A percentile compares a stretch with the other conserved stretches of the same genome.
These are phyloP conservation scores for Hypercompe scribonia DNA, from an alignment of 2,888 invertebrate genomes.

Conservation along the genomic window DNA sequence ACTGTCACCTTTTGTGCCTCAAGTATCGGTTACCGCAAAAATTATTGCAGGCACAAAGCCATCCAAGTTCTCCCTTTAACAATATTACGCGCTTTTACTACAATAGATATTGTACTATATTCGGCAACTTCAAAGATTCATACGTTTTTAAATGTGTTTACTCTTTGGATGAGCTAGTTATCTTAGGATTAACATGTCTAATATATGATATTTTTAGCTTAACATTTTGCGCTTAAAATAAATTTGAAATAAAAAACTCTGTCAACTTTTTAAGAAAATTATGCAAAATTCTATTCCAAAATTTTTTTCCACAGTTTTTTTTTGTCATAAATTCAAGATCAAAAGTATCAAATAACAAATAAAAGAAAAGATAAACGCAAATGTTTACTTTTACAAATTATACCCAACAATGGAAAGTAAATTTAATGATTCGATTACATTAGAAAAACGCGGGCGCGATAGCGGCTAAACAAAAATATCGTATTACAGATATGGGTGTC, in stretches of 20 bases:
- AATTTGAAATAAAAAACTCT: too few species aligned
- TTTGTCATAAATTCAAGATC: neutral
- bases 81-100: conserved; percentile 70
- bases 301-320: neutral
- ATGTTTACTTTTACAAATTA: conserved; percentile 85
- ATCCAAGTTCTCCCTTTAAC: conserved; percentile 80
- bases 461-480: conserved; percentile 76
- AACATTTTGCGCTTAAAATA: neutral
- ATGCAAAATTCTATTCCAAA: too few species aligned
- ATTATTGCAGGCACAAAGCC: conserved; percentile 78
- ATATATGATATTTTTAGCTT: neutral
- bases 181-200: neutral
- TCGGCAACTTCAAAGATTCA: conserved; percentile 69
- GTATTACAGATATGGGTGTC: conserved; percentile 63
- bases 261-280: too few species aligned
- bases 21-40: conserved; percentile 85
- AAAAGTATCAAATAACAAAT: conserved; percentile 55
- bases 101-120: conserved; percentile 57
- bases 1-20: conserved; percentile 76
- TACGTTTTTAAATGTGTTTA: conserved; percentile 41
- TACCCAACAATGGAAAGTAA: conserved; percentile 66
- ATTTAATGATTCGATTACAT: conserved; percentile 67
- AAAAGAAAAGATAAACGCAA: conserved; percentile 70
- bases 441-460: conserved; percentile 56
- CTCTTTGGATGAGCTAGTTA: conserved; percentile 19